phyloP scores from a whole-genome alignment of 2,113 vertebrate genomes.

The Nanorana parkeri region DNA sequence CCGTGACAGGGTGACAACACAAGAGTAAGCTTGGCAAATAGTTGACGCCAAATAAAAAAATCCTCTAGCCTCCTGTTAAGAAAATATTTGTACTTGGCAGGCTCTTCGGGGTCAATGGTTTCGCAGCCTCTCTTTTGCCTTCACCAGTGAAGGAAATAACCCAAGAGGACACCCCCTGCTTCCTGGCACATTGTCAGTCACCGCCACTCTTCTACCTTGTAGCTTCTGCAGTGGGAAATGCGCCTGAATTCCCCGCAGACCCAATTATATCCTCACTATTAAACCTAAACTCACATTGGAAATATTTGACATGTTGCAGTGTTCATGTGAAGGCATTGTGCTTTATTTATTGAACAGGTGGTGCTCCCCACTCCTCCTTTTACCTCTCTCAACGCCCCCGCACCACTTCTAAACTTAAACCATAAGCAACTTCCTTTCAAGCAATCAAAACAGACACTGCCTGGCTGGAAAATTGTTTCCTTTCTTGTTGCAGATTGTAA shows the following conservation, averaged over 20 bases:
- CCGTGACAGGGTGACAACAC: too few species aligned
- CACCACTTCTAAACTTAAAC: neutral
- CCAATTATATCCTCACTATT: conserved; percentile 5
- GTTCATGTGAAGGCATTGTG: neutral
- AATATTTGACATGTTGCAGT: neutral
- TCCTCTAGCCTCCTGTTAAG: too few species aligned
- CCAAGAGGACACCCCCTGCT: neutral
- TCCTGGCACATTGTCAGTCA: neutral
- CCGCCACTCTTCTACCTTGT: neutral
- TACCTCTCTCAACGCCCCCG: neutral
- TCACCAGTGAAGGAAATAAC: neutral
- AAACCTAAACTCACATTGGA: neutral
- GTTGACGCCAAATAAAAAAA: too few species aligned
- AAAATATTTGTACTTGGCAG: too few species aligned
- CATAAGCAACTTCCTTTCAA: too few species aligned
- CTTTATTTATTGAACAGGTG: neutral
- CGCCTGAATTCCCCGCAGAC: neutral
- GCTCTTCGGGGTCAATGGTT: neutral
- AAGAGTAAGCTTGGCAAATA: too few species aligned
- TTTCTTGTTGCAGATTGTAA: too few species aligned
- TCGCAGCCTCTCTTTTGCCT: neutral
- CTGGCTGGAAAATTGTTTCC: too few species aligned
- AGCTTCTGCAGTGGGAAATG: neutral
- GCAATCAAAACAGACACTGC: too few species aligned
- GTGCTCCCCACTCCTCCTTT: neutral